These are phyloP conservation scores for Notodonta dromedarius DNA, from an alignment of 2,888 invertebrate species.

Conservation along the genomic window DNA sequence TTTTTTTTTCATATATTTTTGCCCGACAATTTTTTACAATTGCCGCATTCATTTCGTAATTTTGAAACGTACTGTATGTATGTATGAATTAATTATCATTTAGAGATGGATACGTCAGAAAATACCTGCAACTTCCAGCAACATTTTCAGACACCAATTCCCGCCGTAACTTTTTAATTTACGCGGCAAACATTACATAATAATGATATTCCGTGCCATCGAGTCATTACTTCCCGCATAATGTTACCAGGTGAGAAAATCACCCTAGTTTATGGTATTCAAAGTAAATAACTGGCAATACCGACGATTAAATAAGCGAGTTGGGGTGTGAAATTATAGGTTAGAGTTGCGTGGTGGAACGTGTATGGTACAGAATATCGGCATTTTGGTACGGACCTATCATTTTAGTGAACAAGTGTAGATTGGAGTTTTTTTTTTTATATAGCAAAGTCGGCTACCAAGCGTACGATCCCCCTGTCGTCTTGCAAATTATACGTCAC, in stretches of 20 bases:
- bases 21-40: too few relatives aligned
- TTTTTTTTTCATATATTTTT: too few relatives aligned
- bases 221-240: conserved; percentile 37
- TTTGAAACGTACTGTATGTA: too few relatives aligned
- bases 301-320: conserved; percentile 26
- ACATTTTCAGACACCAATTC: not conserved
- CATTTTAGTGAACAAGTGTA: not conserved
- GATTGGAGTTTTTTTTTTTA: not conserved
- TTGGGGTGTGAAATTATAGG: conserved; percentile 28
- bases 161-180: not conserved
- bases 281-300: conserved; percentile 29
- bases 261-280: conserved; percentile 32
- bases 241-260: conserved; percentile 40
- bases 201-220: conserved; percentile 42
- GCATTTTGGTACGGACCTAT: not conserved
- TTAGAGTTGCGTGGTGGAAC: conserved; percentile 11
- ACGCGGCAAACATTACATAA: conserved; percentile 19
- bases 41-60: too few relatives aligned
- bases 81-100: too few relatives aligned
- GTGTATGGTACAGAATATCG: conserved; percentile 1
- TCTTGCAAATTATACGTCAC: too few relatives aligned
- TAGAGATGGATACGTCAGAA: too few relatives aligned
- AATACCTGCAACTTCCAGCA: too few relatives aligned
- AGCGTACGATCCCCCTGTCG: too few relatives aligned
- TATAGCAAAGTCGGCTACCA: too few relatives aligned